These are phyloP conservation scores for Ifrita kowaldi DNA, from an alignment of 2,113 vertebrate genomes.

Conservation along the genomic window DNA sequence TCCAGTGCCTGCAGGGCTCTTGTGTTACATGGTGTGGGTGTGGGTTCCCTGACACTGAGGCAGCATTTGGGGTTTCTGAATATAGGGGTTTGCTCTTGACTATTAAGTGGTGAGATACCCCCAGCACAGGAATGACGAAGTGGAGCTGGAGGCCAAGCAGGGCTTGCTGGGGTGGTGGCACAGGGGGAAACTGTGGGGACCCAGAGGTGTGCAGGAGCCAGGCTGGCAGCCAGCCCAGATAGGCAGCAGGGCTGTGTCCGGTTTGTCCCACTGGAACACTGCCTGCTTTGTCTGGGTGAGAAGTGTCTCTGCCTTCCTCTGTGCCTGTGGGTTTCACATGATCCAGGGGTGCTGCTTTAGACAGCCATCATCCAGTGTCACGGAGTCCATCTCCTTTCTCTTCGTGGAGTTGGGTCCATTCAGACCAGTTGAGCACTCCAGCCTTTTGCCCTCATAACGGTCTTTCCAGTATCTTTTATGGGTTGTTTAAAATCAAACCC, in stretches of 20 bases:
- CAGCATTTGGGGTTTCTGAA: not conserved
- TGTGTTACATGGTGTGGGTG: rapidly evolving
- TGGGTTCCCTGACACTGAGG: not conserved
- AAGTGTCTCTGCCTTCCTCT: not conserved
- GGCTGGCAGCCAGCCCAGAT: not conserved
- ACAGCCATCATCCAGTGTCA: not conserved
- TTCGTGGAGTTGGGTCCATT: not conserved
- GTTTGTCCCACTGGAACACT: not conserved
- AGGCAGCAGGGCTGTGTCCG: not conserved
- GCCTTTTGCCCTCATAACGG: not conserved
- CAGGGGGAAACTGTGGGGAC: too few species aligned
- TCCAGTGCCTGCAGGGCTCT: not conserved
- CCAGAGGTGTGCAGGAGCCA: not conserved
- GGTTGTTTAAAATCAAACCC: not conserved
- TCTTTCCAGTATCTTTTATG: not conserved
- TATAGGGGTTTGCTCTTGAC: not conserved
- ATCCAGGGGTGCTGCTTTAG: not conserved
- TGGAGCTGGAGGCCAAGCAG: not conserved
- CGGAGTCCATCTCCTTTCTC: not conserved
- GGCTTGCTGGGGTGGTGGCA: not conserved
- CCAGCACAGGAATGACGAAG: not conserved
- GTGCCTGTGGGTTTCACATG: not conserved
- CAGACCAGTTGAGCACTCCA: not conserved
- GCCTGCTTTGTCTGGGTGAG: not conserved
- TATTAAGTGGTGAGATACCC: not conserved